Conservation (phyloP, 2,113 vertebrate genomes). For the Nothoprocta perdicaria region DNA sequence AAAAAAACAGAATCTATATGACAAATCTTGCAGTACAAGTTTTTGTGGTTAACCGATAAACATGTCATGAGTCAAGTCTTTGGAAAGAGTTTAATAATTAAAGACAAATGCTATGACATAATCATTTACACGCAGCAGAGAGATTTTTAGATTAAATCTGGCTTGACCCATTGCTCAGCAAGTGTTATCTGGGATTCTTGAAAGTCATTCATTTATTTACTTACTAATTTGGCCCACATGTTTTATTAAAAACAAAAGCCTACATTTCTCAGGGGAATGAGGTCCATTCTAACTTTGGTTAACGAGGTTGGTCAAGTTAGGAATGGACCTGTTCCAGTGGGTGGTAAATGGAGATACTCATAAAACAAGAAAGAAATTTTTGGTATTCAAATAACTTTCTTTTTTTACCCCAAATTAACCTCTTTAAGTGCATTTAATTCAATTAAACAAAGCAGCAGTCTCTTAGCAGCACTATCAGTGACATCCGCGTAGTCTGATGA, state of each 20-base stretch:
- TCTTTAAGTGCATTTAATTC: neutral
- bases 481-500: neutral
- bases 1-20: constrained; percentile 77
- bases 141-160: constrained; percentile 83
- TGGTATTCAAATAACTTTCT: neutral
- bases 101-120: constrained; percentile 89
- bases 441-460: neutral
- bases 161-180: constrained; percentile 81
- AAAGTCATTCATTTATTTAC: constrained; percentile 82
- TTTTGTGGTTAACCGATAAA: constrained; percentile 86
- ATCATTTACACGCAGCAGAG: constrained; percentile 81
- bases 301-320: constrained; percentile 57
- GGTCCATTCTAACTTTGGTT: constrained; percentile 47
- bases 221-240: constrained; percentile 82
- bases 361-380: constrained; percentile 26
- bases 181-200: constrained; percentile 83
- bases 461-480: neutral
- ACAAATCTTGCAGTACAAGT: constrained; percentile 83
- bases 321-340: constrained; percentile 27
- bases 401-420: neutral
- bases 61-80: constrained; percentile 81
- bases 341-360: neutral
- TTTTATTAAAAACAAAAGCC: constrained; percentile 74
- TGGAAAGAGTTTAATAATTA: constrained; percentile 84
- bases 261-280: constrained; percentile 68